Conservation (phyloP, 2,113 vertebrate species). For the Callipepla squamata region DNA sequence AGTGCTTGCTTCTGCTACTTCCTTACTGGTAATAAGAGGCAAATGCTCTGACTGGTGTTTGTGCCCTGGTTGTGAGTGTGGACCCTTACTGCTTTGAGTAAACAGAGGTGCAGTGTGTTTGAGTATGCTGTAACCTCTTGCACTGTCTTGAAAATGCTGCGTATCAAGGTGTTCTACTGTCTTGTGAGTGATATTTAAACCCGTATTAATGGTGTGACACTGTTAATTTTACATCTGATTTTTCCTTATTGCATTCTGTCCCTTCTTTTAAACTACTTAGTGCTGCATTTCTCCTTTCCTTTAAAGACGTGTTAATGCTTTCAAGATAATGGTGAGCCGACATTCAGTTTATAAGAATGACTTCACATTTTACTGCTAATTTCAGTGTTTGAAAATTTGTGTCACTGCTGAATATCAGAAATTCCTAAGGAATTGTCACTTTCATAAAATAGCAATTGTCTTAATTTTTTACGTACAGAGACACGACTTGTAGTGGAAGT, state of each 20-base stretch:
- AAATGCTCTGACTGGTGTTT: no score
- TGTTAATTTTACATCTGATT: neutral
- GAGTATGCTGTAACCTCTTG: no score
- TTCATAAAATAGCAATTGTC: neutral
- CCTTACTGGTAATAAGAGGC: no score
- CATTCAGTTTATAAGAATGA: neutral
- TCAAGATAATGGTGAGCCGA: neutral
- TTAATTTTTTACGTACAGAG: slow-evolving; percentile 23
- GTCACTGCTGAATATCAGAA: neutral
- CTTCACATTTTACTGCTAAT: rapidly evolving
- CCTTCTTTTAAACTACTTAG: neutral
- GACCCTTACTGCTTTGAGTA: no score
- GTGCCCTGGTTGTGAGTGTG: no score
- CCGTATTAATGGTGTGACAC: rapidly evolving
- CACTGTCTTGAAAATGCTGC: neutral
- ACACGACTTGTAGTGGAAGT: slow-evolving; percentile 36
- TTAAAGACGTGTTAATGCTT: neutral
- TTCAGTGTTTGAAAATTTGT: neutral
- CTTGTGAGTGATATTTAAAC: neutral
- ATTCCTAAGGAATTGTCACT: rapidly evolving
- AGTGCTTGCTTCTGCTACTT: no score
- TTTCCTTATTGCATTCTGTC: neutral
- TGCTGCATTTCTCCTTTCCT: neutral
- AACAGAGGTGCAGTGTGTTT: no score
- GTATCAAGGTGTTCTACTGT: neutral